A percentile compares a stretch with the other conserved stretches of the same genome.
Conservation (phyloP, 2,113 vertebrate species). For the Gymnarchus niloticus region DNA sequence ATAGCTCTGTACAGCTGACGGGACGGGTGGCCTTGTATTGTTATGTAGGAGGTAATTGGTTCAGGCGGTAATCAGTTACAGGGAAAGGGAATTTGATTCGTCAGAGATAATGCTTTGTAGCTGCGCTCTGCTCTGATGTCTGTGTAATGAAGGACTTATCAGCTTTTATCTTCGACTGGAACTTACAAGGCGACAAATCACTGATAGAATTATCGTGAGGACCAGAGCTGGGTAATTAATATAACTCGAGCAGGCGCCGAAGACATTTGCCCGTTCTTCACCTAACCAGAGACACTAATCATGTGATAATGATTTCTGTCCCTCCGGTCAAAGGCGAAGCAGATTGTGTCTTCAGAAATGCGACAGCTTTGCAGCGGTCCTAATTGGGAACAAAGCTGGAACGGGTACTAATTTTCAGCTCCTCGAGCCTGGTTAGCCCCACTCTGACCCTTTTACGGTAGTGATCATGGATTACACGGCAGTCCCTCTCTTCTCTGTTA, state of each 20-base stretch:
- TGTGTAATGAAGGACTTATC: conserved; percentile 58
- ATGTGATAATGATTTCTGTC: conserved; percentile 44
- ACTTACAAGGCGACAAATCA: conserved; percentile 74
- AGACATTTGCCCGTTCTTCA: conserved; percentile 52
- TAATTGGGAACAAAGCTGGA: too few relatives aligned
- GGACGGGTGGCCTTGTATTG: conserved; percentile 96
- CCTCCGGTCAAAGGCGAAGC: too few relatives aligned
- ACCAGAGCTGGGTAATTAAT: conserved; percentile 78
- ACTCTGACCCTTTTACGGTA: too few relatives aligned
- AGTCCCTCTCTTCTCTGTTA: too few relatives aligned
- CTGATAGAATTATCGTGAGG: conserved; percentile 76
- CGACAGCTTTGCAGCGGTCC: too few relatives aligned
- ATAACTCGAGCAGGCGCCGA: conserved; percentile 66
- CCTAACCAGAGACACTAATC: conserved; percentile 70
- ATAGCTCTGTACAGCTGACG: conserved; percentile 93
- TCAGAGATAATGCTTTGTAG: conserved; percentile 61
- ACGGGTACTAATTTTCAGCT: too few relatives aligned
- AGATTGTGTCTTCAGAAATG: too few relatives aligned
- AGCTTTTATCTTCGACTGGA: conserved; percentile 63
- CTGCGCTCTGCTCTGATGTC: conserved; percentile 55
- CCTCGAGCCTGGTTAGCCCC: too few relatives aligned
- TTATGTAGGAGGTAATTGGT: conserved; percentile 99
- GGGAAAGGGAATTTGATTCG: conserved; percentile 87
- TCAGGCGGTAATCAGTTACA: conserved; percentile 99
- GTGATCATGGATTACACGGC: too few relatives aligned